Evolutionary conservation across 2,888 invertebrate species (phyloP), one percentile per base, ranked within the genome.

Genomic region (Amiota communis): DNA sequence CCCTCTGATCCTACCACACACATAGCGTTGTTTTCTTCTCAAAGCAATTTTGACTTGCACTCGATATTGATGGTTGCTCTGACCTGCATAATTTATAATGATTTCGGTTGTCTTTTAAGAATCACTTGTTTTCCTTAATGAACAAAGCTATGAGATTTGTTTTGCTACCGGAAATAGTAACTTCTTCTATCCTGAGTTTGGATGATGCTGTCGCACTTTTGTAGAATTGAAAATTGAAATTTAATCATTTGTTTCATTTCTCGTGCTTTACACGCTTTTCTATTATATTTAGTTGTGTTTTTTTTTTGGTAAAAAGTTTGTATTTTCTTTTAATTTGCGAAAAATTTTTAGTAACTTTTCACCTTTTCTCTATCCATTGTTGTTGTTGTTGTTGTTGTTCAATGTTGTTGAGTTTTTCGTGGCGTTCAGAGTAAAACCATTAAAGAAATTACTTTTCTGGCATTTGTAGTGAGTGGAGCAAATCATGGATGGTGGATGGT

Each of bases 401-500:
- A 53, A 12, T 20, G 20, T 15, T 10, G 59, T 59, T 9, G 59
- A 17, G n/a, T 48, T 65, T 59, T 70, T 75, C 63, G 76, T 72
- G 61, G 74, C 77, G 76, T 75, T 77, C 73, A 79, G 36, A 36
- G 36, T 2, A 83, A 77, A 86, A 85, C 87, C 87, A 87, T 87
- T 87, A 88, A 85, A 87, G 87, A 87, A 88, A 87, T 88, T 87
- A 87, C 85, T 81, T 87, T 80, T 68, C 61, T 84, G 83, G 63
- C n/a, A 67, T 20, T 48, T 70, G 46, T 65, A n/a, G 49, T 23
- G 15, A 17, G 59, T 72, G 72, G 59, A 70, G 71, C 36, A 36
- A 36, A 6, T 36, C 36, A 36, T 36, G 6, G 36, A 36, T 36
- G 36, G 36, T 2, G 3, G 36, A 36, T 36, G 36, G 8, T 0